Evolutionary conservation across 2,888 invertebrate genomes (phyloP).

Genomic region (Odontomyia ornata): DNA sequence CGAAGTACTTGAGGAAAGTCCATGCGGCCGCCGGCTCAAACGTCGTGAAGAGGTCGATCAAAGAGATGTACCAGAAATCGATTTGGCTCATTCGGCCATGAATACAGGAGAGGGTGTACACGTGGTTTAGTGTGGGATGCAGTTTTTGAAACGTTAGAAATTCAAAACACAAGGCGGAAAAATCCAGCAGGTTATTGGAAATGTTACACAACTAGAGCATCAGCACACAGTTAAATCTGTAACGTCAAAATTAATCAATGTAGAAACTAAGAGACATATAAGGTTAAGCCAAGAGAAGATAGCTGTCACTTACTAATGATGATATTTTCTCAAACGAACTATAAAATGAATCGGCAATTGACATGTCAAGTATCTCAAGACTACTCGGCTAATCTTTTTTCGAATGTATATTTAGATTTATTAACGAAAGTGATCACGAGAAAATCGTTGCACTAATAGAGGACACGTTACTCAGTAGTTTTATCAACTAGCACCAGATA

Average conservation of each 20-base stretch:
- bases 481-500: conserved; percentile 62
- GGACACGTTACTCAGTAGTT: conserved; percentile 79
- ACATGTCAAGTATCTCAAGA: conserved; percentile 87
- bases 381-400: conserved; percentile 85
- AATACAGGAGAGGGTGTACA: conserved; percentile 99
- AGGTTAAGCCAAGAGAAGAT: conserved; percentile 82
- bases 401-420: conserved; percentile 96
- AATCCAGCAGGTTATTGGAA: conserved; percentile 97
- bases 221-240: conserved; percentile 96
- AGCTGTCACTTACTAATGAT: conserved; percentile 85
- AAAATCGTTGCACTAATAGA: conserved; percentile 87
- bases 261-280: conserved; percentile 93
- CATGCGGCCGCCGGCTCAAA: too few relatives aligned
- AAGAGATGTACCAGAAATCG: too few relatives aligned
- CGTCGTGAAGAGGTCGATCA: too few relatives aligned
- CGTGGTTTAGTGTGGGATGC: conserved; percentile 99
- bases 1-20: too few relatives aligned
- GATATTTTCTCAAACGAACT: conserved; percentile 96
- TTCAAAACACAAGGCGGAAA: conserved; percentile 98
- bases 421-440: conserved; percentile 92
- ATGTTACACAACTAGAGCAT: conserved; percentile 95
- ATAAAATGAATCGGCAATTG: conserved; percentile 99
- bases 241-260: conserved; percentile 85
- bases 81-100: conserved; percentile 99
- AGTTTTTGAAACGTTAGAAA: conserved; percentile 97